Base-by-base conservation (phyloP, 1,140 invertebrate genomes). In the Tetramorium parvispinum region DNA sequence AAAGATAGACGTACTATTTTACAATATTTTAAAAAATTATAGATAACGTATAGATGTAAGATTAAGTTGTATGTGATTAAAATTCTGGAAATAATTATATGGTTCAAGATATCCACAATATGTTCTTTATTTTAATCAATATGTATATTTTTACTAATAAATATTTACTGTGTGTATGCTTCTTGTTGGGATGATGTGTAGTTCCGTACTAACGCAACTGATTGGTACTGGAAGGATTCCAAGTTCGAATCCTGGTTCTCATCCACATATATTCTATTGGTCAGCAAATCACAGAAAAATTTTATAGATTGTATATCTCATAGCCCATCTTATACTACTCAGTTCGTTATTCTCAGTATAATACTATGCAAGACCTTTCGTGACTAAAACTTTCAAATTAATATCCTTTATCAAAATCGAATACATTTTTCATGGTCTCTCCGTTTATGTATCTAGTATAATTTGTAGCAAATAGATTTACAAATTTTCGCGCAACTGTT, bases 401-500 rank as follows among this genome's bases (percentile, higher is more conserved):
- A 91, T 94, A 94, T 37, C 93, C 92, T 24, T 73, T 73, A 59
- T 93, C 51, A 43, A 91, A 77, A 77, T 93, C 89, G 21, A 94
- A 85, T 21, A 59, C 55, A 76, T 93, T 91, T 59, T 89, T 32
- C 65, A 94, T 82, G 24, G 82, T 21, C 86, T 93, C 82, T 32
- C 87, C 85, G 37, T 89, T 89, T 16, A 79, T 66, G 61, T 92
- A 95, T 65, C 86, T 92, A 55, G 82, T 40, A 53, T 94, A 95
- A 93, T 96, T 96, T 46, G 91, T 85, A 49, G 87, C 87, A 89
- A 96, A 96, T 79, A 94, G 89, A 61, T 93, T 87, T 11, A 94
- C 95, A 32, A 96, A 89, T 86, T 96, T 93, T 85, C 94, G 89
- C 5, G 94, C 66, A 81, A 92, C 88, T 65, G 94, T 94, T n/a